phyloP scores from a whole-genome alignment of 1,140 invertebrate genomes.

The Stegodyphus mimosarum region DNA sequence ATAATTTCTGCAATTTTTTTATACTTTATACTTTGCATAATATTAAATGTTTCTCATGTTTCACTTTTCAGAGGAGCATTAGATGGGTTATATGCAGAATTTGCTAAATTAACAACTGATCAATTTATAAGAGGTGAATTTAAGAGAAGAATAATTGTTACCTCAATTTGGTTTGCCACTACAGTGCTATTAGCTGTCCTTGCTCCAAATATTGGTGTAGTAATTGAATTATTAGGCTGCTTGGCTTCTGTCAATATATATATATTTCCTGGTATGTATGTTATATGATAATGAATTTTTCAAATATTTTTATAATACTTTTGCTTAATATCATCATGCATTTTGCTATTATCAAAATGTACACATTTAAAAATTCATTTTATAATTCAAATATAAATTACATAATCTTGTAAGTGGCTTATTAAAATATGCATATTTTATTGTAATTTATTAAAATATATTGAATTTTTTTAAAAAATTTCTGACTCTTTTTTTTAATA shows the following conservation, averaged over 20 bases:
- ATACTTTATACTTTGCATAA: no score
- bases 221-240: slow-evolving; percentile 76
- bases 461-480: no score
- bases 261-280: slow-evolving; percentile 73
- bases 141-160: slow-evolving; percentile 69
- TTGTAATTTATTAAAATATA: no score
- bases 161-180: slow-evolving; percentile 74
- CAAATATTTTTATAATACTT: neutral
- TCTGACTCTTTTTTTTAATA: no score
- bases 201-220: slow-evolving; percentile 76
- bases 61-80: slow-evolving; percentile 68
- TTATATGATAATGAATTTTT: neutral
- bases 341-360: neutral
- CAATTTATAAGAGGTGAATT: slow-evolving; percentile 66
- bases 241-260: slow-evolving; percentile 78
- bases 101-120: slow-evolving; percentile 65
- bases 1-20: no score
- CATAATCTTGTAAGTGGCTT: no score
- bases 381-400: no score
- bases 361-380: no score
- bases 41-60: neutral
- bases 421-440: no score
- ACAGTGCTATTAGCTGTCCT: slow-evolving; percentile 74
- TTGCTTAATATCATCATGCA: neutral
- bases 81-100: slow-evolving; percentile 69